Evolutionary conservation across 2,888 invertebrate species (phyloP).

Genomic region (Drosophila siamana): DNA sequence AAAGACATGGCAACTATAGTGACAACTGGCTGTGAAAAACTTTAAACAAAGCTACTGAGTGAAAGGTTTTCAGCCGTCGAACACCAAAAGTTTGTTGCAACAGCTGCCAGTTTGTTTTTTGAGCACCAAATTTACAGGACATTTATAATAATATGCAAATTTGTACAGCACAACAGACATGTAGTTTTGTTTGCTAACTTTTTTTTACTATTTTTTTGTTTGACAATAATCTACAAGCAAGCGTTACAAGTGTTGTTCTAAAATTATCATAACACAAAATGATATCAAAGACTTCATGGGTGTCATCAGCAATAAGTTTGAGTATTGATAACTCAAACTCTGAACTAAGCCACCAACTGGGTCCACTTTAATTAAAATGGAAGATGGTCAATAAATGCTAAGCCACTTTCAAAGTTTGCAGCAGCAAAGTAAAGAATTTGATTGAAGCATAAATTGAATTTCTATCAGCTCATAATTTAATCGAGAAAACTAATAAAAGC

Average conservation of each 20-base stretch:
- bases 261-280: not conserved
- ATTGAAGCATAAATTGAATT: not conserved
- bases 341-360: not conserved
- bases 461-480: not conserved
- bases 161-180: not conserved
- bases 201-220: not conserved
- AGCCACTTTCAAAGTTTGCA: not conserved
- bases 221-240: not conserved
- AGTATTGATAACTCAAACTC: not conserved
- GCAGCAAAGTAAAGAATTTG: not conserved
- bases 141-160: conserved; percentile 21
- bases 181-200: not conserved
- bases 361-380: not conserved
- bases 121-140: not conserved
- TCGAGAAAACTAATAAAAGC: not conserved
- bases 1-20: not conserved
- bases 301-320: not conserved
- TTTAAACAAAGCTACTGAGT: conserved; percentile 6
- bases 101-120: conserved; percentile 15
- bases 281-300: not conserved
- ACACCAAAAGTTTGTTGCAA: conserved; percentile 12
- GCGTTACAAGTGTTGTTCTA: not conserved
- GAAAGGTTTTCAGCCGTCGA: conserved; percentile 3
- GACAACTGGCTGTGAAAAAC: not conserved
- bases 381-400: not conserved